phyloP scores from a whole-genome alignment of 1,140 invertebrate species.

The Nylanderia fulva region DNA sequence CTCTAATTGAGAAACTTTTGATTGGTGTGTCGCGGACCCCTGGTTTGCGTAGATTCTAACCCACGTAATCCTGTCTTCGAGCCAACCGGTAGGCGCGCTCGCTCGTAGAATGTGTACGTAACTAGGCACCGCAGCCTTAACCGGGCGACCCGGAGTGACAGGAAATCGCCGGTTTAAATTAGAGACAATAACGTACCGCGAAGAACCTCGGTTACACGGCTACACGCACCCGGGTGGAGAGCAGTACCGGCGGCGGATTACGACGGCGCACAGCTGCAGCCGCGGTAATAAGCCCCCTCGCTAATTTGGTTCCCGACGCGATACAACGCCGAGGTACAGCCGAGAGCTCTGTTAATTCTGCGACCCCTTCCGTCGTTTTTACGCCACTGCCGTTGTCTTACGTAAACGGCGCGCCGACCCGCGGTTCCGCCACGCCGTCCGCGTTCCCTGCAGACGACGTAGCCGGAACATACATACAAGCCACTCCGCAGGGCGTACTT shows the following conservation, averaged over 20 bases:
- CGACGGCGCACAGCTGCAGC: slow-evolving; percentile 73
- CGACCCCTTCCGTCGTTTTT: slow-evolving; percentile 58
- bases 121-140: slow-evolving; percentile 41
- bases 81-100: slow-evolving; percentile 56
- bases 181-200: slow-evolving; percentile 74
- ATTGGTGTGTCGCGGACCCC: background rate
- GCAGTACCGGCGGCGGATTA: slow-evolving; percentile 72
- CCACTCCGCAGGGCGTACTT: slow-evolving; percentile 16
- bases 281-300: slow-evolving; percentile 75
- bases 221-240: slow-evolving; percentile 18
- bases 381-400: slow-evolving; percentile 49
- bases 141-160: slow-evolving; percentile 56
- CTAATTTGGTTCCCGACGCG: slow-evolving; percentile 70
- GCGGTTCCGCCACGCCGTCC: slow-evolving; percentile 23
- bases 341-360: slow-evolving; percentile 50
- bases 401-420: slow-evolving; percentile 60
- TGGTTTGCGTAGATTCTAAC: slow-evolving; percentile 41
- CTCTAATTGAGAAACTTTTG: slow-evolving; percentile 36
- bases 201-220: slow-evolving; percentile 40
- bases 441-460: slow-evolving; percentile 26
- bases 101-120: slow-evolving; percentile 28
- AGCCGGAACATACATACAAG: background rate
- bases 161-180: slow-evolving; percentile 79
- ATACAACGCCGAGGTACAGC: slow-evolving; percentile 24
- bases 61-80: slow-evolving; percentile 69